Conservation (phyloP, 2,797 vertebrate species). For the Ibycter americanus region DNA sequence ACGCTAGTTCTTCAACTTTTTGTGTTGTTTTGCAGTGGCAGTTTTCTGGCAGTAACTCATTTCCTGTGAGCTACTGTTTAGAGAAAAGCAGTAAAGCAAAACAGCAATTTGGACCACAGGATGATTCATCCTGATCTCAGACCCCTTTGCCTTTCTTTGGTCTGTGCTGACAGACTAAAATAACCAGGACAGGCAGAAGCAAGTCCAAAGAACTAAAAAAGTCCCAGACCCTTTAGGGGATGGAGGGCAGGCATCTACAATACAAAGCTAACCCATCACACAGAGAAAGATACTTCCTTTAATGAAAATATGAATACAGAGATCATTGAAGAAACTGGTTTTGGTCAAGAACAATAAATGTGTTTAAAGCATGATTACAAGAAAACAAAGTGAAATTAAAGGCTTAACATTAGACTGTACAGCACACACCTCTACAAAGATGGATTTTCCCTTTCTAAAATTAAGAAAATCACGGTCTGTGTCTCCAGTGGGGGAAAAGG, state of each 20-base stretch:
- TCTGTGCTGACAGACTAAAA: not conserved
- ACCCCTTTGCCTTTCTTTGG: not conserved
- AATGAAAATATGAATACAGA: constrained; percentile 3
- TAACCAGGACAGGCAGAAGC: not conserved
- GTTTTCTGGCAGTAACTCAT: not conserved
- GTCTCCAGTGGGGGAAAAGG: not conserved
- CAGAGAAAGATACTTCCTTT: not conserved
- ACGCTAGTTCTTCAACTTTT: not conserved
- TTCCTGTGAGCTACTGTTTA: not conserved
- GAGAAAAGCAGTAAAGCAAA: not conserved
- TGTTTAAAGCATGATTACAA: not conserved
- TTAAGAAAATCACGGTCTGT: not conserved
- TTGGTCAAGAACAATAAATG: not conserved
- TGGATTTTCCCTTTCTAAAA: not conserved
- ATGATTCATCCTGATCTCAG: not conserved
- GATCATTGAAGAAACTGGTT: not conserved
- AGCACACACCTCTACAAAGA: not conserved
- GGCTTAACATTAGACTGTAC: not conserved
- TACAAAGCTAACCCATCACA: not conserved
- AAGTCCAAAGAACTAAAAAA: not conserved
- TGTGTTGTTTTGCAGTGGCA: not conserved
- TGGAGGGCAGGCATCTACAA: not conserved
- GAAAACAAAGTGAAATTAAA: not conserved
- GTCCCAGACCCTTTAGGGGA: not conserved
- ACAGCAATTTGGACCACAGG: not conserved